These are phyloP conservation scores for Channa maculata DNA, from an alignment of 2,113 vertebrate species.

Conservation along the genomic window DNA sequence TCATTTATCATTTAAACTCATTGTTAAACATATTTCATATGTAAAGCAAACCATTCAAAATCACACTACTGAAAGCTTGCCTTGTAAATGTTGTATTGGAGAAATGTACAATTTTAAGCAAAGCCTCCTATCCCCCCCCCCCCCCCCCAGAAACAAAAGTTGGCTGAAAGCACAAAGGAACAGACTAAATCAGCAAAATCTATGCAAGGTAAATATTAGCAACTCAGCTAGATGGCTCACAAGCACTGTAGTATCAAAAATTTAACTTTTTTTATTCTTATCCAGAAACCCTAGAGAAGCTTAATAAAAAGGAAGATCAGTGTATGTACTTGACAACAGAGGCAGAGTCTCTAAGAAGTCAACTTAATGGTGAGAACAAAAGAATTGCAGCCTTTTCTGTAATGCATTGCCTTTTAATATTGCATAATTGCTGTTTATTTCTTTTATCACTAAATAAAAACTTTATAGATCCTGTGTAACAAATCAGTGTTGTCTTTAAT, in stretches of 20 bases:
- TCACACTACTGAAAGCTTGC: not conserved
- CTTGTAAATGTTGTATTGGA: not conserved
- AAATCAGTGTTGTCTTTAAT: not conserved
- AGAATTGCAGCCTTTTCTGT: not conserved
- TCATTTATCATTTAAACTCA: too few relatives aligned
- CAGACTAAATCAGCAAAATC: conserved; percentile 83
- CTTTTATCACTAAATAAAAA: not conserved
- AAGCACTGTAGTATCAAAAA: too few relatives aligned
- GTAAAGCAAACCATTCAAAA: not conserved
- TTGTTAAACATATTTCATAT: not conserved
- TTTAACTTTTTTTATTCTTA: not conserved
- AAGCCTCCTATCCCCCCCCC: not conserved
- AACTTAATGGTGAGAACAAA: conserved; percentile 77
- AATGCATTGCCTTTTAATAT: too few relatives aligned
- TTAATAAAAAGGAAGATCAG: conserved; percentile 89
- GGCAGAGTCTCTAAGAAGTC: conserved; percentile 85
- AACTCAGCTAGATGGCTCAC: too few relatives aligned
- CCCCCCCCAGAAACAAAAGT: conserved; percentile 87
- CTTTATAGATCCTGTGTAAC: not conserved
- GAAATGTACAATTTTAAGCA: not conserved
- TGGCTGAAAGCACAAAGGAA: conserved; percentile 84
- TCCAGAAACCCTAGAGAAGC: conserved; percentile 88
- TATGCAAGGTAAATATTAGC: conserved; percentile 89
- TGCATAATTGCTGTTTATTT: not conserved
- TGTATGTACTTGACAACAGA: conserved; percentile 85